Conservation (phyloP, 2,797 vertebrate species). For the Pangasius larnaudii region DNA sequence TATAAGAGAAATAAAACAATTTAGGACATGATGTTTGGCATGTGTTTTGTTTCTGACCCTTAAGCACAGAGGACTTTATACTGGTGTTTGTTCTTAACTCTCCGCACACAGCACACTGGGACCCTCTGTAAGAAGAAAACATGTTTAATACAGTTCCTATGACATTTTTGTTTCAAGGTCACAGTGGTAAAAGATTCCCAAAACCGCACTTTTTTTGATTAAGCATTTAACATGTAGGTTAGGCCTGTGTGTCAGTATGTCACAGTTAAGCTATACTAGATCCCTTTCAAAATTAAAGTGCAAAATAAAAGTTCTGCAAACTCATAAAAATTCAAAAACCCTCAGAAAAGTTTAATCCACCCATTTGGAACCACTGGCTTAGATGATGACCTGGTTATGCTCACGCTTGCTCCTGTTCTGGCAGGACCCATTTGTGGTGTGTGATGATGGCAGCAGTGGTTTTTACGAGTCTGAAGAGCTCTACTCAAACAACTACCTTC, state of each 20-base stretch:
- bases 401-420: slow-evolving; percentile 6
- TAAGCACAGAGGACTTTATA: not conserved
- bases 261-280: not conserved
- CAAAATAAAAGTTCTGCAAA: not conserved
- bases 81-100: not conserved
- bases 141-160: not conserved
- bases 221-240: not conserved
- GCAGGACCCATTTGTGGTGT: slow-evolving; percentile 21
- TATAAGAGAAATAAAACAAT: not conserved
- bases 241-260: not conserved
- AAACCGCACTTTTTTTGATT: too few species aligned
- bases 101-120: not conserved
- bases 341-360: too few species aligned
- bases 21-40: not conserved
- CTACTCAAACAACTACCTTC: slow-evolving; percentile 46
- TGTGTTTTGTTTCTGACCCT: not conserved
- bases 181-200: not conserved
- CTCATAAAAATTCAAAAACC: not conserved
- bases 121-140: not conserved
- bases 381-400: not conserved
- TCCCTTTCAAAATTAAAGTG: not conserved
- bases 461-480: slow-evolving; percentile 38
- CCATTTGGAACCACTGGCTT: not conserved
- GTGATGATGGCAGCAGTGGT: slow-evolving; percentile 30
- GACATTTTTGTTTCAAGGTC: not conserved